Evolutionary conservation across 2,797 vertebrate species (phyloP).

Genomic region (Dicrostonyx torquatus): DNA sequence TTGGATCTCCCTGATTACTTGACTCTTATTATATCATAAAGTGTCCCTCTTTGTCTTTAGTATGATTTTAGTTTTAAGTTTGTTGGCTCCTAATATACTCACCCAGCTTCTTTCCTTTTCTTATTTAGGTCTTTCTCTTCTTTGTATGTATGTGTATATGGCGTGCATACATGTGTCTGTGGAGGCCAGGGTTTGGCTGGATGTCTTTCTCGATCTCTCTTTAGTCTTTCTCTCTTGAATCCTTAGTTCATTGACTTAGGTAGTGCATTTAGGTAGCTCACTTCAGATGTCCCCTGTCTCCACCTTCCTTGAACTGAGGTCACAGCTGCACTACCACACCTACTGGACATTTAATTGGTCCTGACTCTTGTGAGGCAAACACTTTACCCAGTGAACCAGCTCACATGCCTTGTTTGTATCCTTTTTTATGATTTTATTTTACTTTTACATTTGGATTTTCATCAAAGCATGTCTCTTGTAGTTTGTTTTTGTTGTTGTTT

Average conservation of each 20-base stretch:
- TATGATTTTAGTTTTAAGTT: background rate
- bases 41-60: background rate
- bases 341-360: background rate
- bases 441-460: background rate
- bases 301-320: background rate
- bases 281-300: background rate
- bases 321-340: background rate
- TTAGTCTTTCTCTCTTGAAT: background rate
- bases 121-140: background rate
- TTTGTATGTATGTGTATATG: background rate
- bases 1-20: background rate
- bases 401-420: background rate
- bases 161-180: background rate
- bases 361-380: background rate
- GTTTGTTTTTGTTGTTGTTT: background rate
- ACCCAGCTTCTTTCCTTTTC: background rate
- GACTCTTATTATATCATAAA: background rate
- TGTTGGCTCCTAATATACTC: background rate
- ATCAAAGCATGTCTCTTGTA: background rate
- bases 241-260: too few relatives aligned
- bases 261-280: background rate
- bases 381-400: too few relatives aligned
- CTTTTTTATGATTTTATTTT: background rate
- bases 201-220: background rate
- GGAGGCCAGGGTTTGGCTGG: background rate